Percentiles rank a stretch among this genome's conserved stretches.
Conservation (phyloP, 2,888 invertebrate species). For the Hydropsyche betteni region DNA sequence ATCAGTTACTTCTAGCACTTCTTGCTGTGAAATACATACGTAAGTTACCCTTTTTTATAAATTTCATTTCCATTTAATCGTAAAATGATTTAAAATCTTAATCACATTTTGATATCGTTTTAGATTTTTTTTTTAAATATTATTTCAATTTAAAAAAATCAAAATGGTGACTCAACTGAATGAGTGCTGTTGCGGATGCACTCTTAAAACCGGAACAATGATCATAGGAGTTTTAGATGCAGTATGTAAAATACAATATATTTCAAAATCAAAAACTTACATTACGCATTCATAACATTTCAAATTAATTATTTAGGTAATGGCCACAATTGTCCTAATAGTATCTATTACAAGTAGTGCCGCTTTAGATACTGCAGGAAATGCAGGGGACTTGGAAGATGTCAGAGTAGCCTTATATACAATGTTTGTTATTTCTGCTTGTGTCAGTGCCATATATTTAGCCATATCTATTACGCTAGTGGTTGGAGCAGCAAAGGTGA, state of each 20-base stretch:
- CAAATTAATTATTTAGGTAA: background rate
- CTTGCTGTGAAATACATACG: no score
- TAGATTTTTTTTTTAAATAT: no score
- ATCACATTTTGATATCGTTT: no score
- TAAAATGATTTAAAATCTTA: no score
- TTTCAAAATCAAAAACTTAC: background rate
- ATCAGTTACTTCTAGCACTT: no score
- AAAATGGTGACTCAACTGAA: constrained; percentile 55
- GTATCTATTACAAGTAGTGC: background rate
- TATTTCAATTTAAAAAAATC: background rate
- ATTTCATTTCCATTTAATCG: no score
- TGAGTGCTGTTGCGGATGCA: constrained; percentile 33
- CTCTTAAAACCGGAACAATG: constrained; percentile 23
- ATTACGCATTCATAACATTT: no score
- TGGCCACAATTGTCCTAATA: background rate
- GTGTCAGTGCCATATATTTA: background rate
- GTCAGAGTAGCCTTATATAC: background rate
- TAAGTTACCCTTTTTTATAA: no score
- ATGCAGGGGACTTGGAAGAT: no score
- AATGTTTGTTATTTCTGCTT: background rate
- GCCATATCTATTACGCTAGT: background rate
- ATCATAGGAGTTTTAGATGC: constrained; percentile 31
- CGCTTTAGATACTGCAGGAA: background rate
- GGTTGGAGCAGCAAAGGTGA: background rate
- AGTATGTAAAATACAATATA: constrained; percentile 17